A percentile compares a stretch with the other conserved stretches of the same genome.
Conservation (phyloP, 2,888 invertebrate species). For the Polylopha cassiicola region DNA sequence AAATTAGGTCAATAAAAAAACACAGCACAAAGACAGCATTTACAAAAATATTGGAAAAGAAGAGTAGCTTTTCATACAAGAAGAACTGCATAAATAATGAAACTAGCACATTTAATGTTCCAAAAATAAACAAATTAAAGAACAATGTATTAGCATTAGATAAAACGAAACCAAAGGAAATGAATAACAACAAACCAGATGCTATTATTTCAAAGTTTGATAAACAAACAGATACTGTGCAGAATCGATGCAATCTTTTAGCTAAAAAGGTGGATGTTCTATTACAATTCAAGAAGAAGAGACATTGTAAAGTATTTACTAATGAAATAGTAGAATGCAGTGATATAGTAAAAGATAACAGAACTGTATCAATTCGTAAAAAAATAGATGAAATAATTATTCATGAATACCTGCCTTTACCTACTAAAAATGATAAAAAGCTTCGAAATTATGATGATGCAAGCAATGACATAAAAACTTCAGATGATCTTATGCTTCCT, state of each 20-base stretch:
- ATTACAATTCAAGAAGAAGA: conserved; percentile 23
- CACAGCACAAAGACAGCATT: conserved; percentile 5
- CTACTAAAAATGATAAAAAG: conserved; percentile 10
- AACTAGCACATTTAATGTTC: conserved; percentile 11
- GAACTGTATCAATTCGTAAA: conserved; percentile 27
- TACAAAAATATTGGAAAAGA: conserved; percentile 1
- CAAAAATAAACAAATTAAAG: conserved; percentile 11
- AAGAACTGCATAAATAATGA: conserved; percentile 5
- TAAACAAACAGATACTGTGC: conserved; percentile 29
- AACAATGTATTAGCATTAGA: conserved; percentile 7
- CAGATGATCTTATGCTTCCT: conserved; percentile 53
- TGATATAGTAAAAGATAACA: conserved; percentile 26
- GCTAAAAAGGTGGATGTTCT: conserved; percentile 27
- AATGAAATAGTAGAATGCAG: conserved; percentile 30
- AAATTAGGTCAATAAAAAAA: conserved; percentile 1
- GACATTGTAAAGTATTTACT: conserved; percentile 21
- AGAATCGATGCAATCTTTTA: conserved; percentile 32
- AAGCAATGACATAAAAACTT: conserved; percentile 32
- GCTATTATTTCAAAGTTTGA: conserved; percentile 29
- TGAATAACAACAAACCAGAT: conserved; percentile 14
- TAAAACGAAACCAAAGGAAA: conserved; percentile 14
- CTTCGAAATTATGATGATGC: conserved; percentile 23
- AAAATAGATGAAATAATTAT: conserved; percentile 31
- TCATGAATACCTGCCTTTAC: conserved; percentile 27
- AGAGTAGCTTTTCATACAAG: conserved; percentile 2